A percentile compares a stretch with the other conserved stretches of the same genome.
These are phyloP conservation scores for Sinocyclocheilus grahami DNA, from an alignment of 2,113 vertebrate species.

Conservation along the genomic window DNA sequence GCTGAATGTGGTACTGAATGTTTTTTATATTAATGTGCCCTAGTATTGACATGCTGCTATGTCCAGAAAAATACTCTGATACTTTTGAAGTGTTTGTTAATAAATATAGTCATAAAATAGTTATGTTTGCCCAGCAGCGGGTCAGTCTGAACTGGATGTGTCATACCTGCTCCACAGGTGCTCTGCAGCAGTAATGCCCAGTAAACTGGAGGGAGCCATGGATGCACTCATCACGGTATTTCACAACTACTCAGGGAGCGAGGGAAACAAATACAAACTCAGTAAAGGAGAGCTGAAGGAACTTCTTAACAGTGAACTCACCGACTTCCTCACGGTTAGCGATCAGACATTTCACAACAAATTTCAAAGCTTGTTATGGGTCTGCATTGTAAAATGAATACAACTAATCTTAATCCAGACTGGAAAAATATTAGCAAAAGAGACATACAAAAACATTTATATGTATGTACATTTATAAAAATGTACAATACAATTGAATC, in stretches of 20 bases:
- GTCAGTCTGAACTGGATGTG: neutral
- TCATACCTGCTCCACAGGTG: neutral
- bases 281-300: constrained; percentile 89
- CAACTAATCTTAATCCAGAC: neutral
- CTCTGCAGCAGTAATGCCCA: constrained; percentile 75
- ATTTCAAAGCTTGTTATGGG: neutral
- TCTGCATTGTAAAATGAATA: neutral
- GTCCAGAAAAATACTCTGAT: neutral
- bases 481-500: no score
- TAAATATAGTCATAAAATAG: neutral
- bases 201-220: constrained; percentile 85
- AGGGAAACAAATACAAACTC: constrained; percentile 88
- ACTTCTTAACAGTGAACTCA: constrained; percentile 84
- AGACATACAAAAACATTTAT: no score
- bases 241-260: constrained; percentile 85
- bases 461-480: no score
- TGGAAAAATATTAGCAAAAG: no score
- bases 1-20: neutral
- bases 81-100: neutral
- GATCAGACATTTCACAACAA: neutral
- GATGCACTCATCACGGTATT: constrained; percentile 86
- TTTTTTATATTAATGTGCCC: neutral
- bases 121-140: neutral
- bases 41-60: neutral
- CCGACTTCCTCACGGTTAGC: constrained; percentile 86